Conservation (phyloP, 2,113 vertebrate genomes). For the Serinus canaria region DNA sequence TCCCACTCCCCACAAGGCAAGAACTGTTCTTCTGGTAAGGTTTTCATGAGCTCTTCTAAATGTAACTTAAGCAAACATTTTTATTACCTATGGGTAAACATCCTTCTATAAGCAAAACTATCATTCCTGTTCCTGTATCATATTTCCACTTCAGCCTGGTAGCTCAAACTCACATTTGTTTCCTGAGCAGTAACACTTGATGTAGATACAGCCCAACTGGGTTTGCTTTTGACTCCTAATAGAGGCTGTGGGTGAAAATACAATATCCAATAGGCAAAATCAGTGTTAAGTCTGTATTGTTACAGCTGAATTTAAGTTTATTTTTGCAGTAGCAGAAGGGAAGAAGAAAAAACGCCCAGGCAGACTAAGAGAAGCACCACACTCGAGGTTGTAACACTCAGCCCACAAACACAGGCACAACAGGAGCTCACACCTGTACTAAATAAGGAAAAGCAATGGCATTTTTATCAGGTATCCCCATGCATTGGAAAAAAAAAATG, state of each 20-base stretch:
- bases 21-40: background rate
- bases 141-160: background rate
- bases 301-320: background rate
- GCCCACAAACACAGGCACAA: too few relatives aligned
- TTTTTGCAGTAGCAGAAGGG: background rate
- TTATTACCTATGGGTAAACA: background rate
- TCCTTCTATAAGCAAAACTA: background rate
- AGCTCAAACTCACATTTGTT: background rate
- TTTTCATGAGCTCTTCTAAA: background rate
- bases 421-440: background rate
- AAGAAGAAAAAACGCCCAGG: background rate
- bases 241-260: background rate
- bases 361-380: background rate
- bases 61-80: background rate
- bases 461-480: background rate
- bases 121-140: background rate
- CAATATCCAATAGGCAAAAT: rapidly evolving
- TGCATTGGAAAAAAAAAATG: rapidly evolving
- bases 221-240: background rate
- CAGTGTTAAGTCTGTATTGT: background rate
- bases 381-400: rapidly evolving
- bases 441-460: background rate
- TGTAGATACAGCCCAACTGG: background rate
- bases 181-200: background rate
- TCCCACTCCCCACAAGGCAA: slow-evolving; percentile 49